Percentiles rank a stretch among this genome's conserved stretches.
phyloP scores from a whole-genome alignment of 2,888 invertebrate genomes.

The Sphaeridia pumilis region DNA sequence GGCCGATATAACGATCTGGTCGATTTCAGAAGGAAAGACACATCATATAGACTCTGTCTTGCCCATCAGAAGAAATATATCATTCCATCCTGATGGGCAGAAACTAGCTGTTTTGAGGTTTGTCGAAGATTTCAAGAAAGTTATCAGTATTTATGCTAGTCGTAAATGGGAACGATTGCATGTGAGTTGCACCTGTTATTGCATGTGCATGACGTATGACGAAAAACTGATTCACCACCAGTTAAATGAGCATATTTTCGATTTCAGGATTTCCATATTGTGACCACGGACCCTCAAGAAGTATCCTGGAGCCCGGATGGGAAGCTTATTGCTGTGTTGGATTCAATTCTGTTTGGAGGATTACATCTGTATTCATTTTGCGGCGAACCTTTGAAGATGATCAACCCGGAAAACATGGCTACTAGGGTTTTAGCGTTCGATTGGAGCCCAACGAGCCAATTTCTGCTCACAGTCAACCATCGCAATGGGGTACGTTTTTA shows the following conservation, averaged over 20 bases:
- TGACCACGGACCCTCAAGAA: conserved; percentile 17
- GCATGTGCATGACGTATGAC: too few relatives aligned
- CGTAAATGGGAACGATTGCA: conserved; percentile 7
- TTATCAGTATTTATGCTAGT: conserved; percentile 17
- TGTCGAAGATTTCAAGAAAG: not conserved
- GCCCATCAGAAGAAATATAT: conserved; percentile 11
- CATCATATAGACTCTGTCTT: conserved; percentile 17
- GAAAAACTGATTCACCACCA: too few relatives aligned
- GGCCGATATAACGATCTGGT: conserved; percentile 25
- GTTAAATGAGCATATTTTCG: not conserved
- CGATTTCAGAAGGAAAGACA: conserved; percentile 11
- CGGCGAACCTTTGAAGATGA: conserved; percentile 20
- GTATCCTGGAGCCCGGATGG: conserved; percentile 19
- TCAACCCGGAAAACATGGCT: conserved; percentile 21
- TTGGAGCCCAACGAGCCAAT: conserved; percentile 18
- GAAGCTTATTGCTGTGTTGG: conserved; percentile 14
- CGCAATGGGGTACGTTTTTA: conserved; percentile 13
- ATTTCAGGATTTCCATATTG: conserved; percentile 4
- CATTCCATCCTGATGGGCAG: conserved; percentile 17
- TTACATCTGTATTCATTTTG: conserved; percentile 19
- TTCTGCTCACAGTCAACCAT: conserved; percentile 17
- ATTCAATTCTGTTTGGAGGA: conserved; percentile 22
- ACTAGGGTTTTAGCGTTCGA: conserved; percentile 14
- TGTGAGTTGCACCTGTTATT: too few relatives aligned
- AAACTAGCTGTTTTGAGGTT: conserved; percentile 16